Base-by-base conservation (phyloP, 2,888 invertebrate genomes). In the Lampropteryx suffumata region DNA sequence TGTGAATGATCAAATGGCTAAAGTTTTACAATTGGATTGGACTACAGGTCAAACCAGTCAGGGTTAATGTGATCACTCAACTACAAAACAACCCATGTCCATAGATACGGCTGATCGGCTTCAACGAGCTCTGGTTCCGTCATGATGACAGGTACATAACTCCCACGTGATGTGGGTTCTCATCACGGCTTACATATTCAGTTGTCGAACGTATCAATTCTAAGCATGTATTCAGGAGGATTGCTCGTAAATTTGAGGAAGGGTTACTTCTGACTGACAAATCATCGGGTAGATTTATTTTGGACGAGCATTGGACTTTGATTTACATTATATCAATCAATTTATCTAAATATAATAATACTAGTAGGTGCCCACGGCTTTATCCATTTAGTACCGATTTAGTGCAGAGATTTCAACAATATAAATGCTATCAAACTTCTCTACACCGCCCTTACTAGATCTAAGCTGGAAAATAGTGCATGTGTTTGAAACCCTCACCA, bases 221-320 rank as follows among this genome's bases (percentile, higher is more conserved):
- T 13, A n/a, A 12, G 39, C 17, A 7, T 11, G 7, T 21, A 27
- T 41, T 34, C 40, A 29, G 17, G 10, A 6, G 13, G 39, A 41
- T 41, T 48, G 47, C 47, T 41, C 35, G 29, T 29, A 48, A 10
- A 35, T 41, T 40, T 41, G 27, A 24, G 13, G 28, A 48, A 21
- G 39, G 21, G 13, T 33, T 35, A 29, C 28, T 47, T 34, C 35
- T 37, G 17, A 12, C 2, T 28, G 28, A 29, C 12, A 47, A 47
- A 41, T 40, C 39, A 27, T 11, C 34, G 40, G 33, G 21, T 45
- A 8, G 36, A 32, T 45, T 37, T 26, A 37, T 37, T 32, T 26
- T 24, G 26, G 45, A 26, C 30, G 24, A 13, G 29, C 12, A 8
- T 24, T 30, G 36, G 24, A 36, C 12, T 30, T 21, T 27, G 21